Evolutionary conservation across 2,888 invertebrate species (phyloP).

Genomic region (Orchesella flavescens): DNA sequence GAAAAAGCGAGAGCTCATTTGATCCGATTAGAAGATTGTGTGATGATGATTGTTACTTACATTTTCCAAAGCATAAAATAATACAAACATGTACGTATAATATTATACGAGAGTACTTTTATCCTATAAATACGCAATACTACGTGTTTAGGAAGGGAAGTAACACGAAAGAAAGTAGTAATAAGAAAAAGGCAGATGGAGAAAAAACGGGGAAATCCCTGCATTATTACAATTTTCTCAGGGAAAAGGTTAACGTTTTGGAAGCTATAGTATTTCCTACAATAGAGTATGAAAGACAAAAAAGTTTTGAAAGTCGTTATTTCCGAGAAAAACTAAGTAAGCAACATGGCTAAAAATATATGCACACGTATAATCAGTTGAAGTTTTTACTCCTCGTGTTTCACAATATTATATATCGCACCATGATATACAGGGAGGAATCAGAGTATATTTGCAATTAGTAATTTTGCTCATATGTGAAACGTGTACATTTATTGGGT

Average conservation of each 20-base stretch:
- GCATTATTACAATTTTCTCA: slow-evolving; percentile 26
- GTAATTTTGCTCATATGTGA: background rate
- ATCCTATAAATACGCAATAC: background rate
- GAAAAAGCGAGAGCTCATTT: slow-evolving; percentile 49
- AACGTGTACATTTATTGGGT: background rate
- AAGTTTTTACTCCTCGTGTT: background rate
- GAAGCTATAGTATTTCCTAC: too few species aligned
- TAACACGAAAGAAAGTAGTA: background rate
- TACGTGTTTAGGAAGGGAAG: slow-evolving; percentile 17
- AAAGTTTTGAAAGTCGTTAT: slow-evolving; percentile 13
- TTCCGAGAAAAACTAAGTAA: background rate
- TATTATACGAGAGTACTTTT: background rate
- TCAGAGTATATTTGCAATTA: background rate
- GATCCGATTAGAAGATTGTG: slow-evolving; percentile 61
- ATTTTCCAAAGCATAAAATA: slow-evolving; percentile 18
- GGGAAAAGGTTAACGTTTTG: background rate
- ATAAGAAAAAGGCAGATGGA: background rate
- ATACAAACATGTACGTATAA: background rate
- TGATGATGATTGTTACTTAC: slow-evolving; percentile 58
- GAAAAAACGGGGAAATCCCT: slow-evolving; percentile 37
- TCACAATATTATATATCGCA: background rate
- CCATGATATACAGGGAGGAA: too few species aligned
- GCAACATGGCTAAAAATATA: background rate
- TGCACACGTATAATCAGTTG: background rate
- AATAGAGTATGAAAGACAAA: slow-evolving; percentile 7